Evolutionary conservation across 2,888 invertebrate genomes (phyloP), one percentile per base, ranked within the genome.

Genomic region (Protophormia terraenovae): DNA sequence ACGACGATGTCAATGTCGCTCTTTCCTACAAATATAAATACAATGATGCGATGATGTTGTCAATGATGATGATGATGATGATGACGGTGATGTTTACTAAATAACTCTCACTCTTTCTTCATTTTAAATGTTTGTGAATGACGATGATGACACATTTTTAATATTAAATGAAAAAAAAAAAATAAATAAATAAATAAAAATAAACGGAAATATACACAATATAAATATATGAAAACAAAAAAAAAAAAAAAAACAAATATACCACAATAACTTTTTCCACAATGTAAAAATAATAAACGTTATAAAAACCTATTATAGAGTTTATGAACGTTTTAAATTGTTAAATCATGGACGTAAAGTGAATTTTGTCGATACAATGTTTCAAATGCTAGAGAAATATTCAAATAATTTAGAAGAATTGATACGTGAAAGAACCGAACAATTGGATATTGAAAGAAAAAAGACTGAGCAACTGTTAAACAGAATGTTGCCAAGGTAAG

Each of bases 321-420:
- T 98, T 84, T 95, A 97, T 91, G 97, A 97, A 89, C 95, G 96
- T 86, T 97, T 98, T 92, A 97, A 98, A 90, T 97, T 97, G 89
- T 94, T 98, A 89, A 97, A 98, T 93, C 97, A 97, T 91, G 98
- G 98, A 90, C 95, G 97, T 89, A 98, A 98, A 93, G 96, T 97
- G 2, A 98, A 98, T 93, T 98, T 98, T 89, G 97, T 98, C 73
- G 98, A 98, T 92, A 98, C 98, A 69, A 98, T 98, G 97, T 98
- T 98, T 91, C 97, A 97, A 93, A 98, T 98, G 96, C 94, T 98
- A 90, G 98, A 98, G 91, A 98, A 98, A 92, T 98, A 98, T 93
- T 97, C 98, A 86, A 98, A 97, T 92, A 98, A 98, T 93, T 93
- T 98, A 90, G 98, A 98, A 92, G 98, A 98, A 90, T 93, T 98